Base-by-base conservation (phyloP, 2,888 invertebrate species). In the Mellilla xanthometata region DNA sequence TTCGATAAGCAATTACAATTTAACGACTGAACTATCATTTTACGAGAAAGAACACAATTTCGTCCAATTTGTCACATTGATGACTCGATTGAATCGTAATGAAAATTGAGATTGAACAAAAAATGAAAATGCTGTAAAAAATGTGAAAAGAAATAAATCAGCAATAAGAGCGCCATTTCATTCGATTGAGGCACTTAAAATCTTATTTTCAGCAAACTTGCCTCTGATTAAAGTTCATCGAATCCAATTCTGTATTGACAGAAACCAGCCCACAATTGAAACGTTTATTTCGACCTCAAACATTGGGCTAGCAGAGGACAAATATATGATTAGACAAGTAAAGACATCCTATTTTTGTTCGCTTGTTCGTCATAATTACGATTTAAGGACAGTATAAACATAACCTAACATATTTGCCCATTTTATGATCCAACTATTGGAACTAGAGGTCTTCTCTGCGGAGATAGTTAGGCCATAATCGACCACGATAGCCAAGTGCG, bases 161-260 rank as follows among this genome's bases (percentile, higher is more conserved):
- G 12, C 8, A 33, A 23, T 12, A 12, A 4, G 33, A 13, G 2
- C 27, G 26, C 35, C 15, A 35, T 15, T 34, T 10, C 7, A 27
- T 7, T 26, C 13, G 9, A 28, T n/a, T 12, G 11, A 12, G n/a
- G 11, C 28, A 28, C 19, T 36, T 22, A 11, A 28, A 36, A 36
- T 8, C 12, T 11, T 36, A 28, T 36, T 29, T 22, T 36, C 12
- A 28, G 19, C 13, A 31, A 30, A 31, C 22, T 36, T 36, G 8
- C 8, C 12, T 15, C 34, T 44, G 9, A 38, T 38, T 38, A 23
- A 38, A 44, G 46, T 46, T 44, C 27, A 47, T 45, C 32, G 44
- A 33, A 49, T 33, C 32, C 32, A 36, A 49, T 39, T 31, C 39
- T 45, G 32, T 48, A 52, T 48, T 48, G 39, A 48, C 35, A 40